phyloP scores from a whole-genome alignment of 2,888 invertebrate species.

The Lapara coniferarum region DNA sequence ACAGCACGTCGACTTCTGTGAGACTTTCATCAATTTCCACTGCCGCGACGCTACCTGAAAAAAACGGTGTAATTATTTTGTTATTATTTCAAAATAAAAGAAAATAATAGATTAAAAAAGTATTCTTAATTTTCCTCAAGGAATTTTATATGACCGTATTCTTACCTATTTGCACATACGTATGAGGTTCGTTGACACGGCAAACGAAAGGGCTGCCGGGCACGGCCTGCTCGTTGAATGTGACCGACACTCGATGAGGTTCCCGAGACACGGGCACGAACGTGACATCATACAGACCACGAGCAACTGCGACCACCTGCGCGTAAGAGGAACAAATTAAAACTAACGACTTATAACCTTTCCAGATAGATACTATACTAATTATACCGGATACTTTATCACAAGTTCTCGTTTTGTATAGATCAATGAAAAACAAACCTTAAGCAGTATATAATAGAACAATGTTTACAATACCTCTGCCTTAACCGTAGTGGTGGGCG shows the following conservation, averaged over 20 bases:
- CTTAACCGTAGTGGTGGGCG: constrained; percentile 93
- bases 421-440: too few relatives aligned
- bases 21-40: constrained; percentile 85
- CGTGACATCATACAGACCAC: constrained; percentile 96
- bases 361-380: too few relatives aligned
- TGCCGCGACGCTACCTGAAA: constrained; percentile 79
- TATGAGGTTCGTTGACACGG: constrained; percentile 87
- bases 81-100: too few relatives aligned
- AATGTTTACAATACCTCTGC: constrained; percentile 85
- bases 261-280: constrained; percentile 95
- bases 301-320: constrained; percentile 93
- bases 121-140: too few relatives aligned
- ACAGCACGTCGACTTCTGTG: constrained; percentile 87
- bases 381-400: too few relatives aligned
- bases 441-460: too few relatives aligned
- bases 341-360: not conserved
- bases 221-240: constrained; percentile 96
- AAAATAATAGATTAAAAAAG: too few relatives aligned
- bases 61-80: not conserved
- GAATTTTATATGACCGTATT: too few relatives aligned
- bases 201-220: constrained; percentile 96
- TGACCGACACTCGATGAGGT: constrained; percentile 95
- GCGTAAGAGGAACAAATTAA: constrained; percentile 33
- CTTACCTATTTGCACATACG: constrained; percentile 88
- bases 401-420: too few relatives aligned